Base-by-base conservation (phyloP, 2,113 vertebrate species). In the Antechinus stuartii region DNA sequence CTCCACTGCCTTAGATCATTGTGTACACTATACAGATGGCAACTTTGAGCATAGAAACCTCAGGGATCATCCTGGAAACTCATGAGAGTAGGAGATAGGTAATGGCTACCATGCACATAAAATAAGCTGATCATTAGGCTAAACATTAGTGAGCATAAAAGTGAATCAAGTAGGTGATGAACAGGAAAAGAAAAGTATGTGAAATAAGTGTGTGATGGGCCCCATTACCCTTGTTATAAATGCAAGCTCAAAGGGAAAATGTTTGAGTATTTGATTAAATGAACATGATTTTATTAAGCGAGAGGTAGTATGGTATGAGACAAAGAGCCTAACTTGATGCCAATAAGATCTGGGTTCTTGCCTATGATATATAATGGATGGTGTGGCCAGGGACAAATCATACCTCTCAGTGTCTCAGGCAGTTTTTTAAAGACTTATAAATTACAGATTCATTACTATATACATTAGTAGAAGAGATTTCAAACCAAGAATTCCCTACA, bases 131-230 rank as follows among this genome's bases (percentile, higher is more conserved):
- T 84, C 68, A 84, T 84, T 84, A 84, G 68, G n/a, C 68, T 84
- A n/a, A 84, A 84, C n/a, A 42, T 42, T 42, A 42, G n/a, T 84
- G 68, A 84, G 68, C 68, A 84, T 84, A 84, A 84, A 84, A 84
- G 68, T 84, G 68, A 84, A 84, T 84, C 35, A 42, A 23, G 68
- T 84, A 42, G 42, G n/a, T 42, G 68, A 42, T 42, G 68, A 94
- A 5, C 30, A 94, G 50, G 76, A 0, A 56, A 92, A 92, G 55
- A 97, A 93, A 19, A 94, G 54, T 57, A 23, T 97, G 30, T 92
- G 93, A 89, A 95, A 92, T n/a, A 96, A 93, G 50, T 14, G 91
- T 84, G 24, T 91, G 42, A 84, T 42, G 35, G 68, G 68, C n/a
- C 68, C 92, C 49, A 57, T 11, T 93, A 35, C 30, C 68, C 53